These are phyloP conservation scores for Neopelma chrysocephalum DNA, from an alignment of 2,797 vertebrate genomes.

Conservation along the genomic window DNA sequence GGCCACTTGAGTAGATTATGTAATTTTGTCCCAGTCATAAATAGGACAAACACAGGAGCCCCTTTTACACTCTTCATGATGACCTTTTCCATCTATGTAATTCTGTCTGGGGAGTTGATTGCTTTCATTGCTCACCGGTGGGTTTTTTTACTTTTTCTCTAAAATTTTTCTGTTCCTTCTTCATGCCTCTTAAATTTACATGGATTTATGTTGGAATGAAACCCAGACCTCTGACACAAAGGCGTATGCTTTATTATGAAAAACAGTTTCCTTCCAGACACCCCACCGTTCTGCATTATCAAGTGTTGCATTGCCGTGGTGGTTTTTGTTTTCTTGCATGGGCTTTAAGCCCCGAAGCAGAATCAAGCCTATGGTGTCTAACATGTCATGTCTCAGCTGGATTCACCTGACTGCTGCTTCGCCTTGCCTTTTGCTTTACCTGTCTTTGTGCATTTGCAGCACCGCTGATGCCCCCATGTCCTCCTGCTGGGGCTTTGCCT, in stretches of 20 bases:
- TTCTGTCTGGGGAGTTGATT: neutral
- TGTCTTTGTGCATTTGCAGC: neutral
- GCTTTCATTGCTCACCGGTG: neutral
- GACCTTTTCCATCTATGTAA: neutral
- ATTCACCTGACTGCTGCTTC: neutral
- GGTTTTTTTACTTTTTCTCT: neutral
- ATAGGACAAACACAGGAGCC: constrained; percentile 27
- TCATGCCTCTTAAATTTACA: neutral
- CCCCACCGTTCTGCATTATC: neutral
- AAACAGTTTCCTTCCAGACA: neutral
- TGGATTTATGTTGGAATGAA: neutral
- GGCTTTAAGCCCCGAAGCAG: neutral
- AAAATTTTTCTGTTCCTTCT: neutral
- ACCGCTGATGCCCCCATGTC: fast-evolving
- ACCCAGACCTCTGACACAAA: neutral
- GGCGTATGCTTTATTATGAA: neutral
- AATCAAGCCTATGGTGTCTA: neutral
- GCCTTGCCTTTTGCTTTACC: neutral
- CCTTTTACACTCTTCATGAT: neutral
- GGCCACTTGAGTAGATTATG: constrained; percentile 4
- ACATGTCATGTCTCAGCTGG: neutral
- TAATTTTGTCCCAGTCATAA: constrained; percentile 49
- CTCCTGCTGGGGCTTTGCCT: neutral
- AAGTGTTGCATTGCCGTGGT: neutral
- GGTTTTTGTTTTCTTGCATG: neutral